Percentiles rank a stretch among this genome's conserved stretches.
Evolutionary conservation across 2,888 invertebrate genomes (phyloP).

Genomic region (Orgyia antiqua): DNA sequence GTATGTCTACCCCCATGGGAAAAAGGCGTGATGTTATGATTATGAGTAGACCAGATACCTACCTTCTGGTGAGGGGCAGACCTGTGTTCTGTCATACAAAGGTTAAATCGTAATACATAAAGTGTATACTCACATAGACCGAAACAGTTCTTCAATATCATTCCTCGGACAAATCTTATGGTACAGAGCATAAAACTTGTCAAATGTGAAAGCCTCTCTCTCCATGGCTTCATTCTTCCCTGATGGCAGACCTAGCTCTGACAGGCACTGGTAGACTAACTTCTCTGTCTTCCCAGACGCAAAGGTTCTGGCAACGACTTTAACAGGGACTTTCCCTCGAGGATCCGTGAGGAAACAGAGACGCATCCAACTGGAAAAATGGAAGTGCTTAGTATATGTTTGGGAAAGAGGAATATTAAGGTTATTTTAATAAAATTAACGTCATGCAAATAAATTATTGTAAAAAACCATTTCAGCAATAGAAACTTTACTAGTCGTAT

Average conservation of each 20-base stretch:
- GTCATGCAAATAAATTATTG: too few species aligned
- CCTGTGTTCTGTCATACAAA: too few species aligned
- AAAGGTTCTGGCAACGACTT: slow-evolving; percentile 97
- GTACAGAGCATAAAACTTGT: slow-evolving; percentile 98
- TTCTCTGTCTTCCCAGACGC: slow-evolving; percentile 99
- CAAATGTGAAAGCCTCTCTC: slow-evolving; percentile 96
- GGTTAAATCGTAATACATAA: too few species aligned
- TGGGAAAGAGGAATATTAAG: background rate
- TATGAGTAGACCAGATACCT: too few species aligned
- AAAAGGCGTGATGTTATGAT: too few species aligned
- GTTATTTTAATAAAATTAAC: too few species aligned
- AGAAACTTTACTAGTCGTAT: too few species aligned
- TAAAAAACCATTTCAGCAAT: too few species aligned
- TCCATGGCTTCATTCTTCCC: slow-evolving; percentile 98
- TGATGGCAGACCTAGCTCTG: slow-evolving; percentile 94
- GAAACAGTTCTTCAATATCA: slow-evolving; percentile 98
- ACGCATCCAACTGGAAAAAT: slow-evolving; percentile 96
- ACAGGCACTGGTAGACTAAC: slow-evolving; percentile 96
- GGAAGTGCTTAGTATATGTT: slow-evolving; percentile 17
- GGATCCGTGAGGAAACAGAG: slow-evolving; percentile 95
- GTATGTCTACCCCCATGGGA: too few species aligned
- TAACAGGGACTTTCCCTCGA: slow-evolving; percentile 96
- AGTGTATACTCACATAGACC: slow-evolving; percentile 95
- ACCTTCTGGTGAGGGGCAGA: too few species aligned
- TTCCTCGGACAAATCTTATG: slow-evolving; percentile 99